A percentile compares a stretch with the other conserved stretches of the same genome.
These are phyloP conservation scores for Bubo scandiacus DNA, from an alignment of 2,113 vertebrate genomes.

Conservation along the genomic window DNA sequence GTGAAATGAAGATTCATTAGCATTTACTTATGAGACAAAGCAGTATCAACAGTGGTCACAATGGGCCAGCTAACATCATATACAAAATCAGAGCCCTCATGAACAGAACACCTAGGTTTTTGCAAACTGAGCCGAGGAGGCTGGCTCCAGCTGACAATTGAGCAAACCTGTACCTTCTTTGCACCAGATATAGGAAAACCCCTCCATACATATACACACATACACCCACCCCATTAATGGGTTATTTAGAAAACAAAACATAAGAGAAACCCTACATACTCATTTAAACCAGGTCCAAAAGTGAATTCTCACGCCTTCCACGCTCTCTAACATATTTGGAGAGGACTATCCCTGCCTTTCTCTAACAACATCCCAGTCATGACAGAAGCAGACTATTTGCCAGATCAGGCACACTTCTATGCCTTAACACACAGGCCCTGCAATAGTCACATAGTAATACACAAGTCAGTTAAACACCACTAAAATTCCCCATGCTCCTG, in stretches of 20 bases:
- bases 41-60: background rate
- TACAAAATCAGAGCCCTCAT: background rate
- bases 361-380: background rate
- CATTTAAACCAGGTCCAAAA: background rate
- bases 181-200: background rate
- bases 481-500: background rate
- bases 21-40: background rate
- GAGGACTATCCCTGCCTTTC: background rate
- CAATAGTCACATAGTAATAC: fast-evolving
- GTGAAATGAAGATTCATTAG: background rate
- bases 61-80: background rate
- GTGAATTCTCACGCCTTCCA: background rate
- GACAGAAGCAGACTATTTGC: background rate
- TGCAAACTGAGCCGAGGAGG: background rate
- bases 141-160: background rate
- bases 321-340: background rate
- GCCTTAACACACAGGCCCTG: background rate
- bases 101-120: background rate
- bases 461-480: background rate
- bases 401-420: background rate
- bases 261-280: background rate
- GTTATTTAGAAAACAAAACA: background rate
- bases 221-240: fast-evolving
- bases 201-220: background rate
- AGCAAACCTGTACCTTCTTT: background rate